Evolutionary conservation across 2,113 vertebrate genomes (phyloP).

Genomic region (Cryptotis parvus): DNA sequence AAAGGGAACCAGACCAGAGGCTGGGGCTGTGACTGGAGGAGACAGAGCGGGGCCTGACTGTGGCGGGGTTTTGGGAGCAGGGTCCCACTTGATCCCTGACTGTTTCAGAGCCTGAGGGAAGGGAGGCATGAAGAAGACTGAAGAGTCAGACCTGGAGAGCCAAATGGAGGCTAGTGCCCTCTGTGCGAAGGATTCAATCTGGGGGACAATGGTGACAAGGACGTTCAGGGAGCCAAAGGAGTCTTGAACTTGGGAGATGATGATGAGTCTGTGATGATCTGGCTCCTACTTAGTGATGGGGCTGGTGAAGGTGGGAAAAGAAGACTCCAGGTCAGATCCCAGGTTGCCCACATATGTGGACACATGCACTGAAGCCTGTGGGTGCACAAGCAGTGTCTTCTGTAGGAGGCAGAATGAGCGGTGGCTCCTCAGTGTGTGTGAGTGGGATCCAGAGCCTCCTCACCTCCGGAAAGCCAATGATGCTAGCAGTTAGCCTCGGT

Average conservation of each 20-base stretch:
- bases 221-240: background rate
- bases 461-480: background rate
- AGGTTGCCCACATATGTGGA: background rate
- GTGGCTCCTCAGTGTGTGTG: background rate
- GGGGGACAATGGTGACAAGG: background rate
- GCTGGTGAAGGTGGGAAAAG: background rate
- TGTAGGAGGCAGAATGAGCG: background rate
- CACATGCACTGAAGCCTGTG: background rate
- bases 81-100: background rate
- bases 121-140: background rate
- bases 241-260: background rate
- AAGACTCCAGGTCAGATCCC: background rate
- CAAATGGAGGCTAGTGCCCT: background rate
- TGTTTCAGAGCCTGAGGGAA: background rate
- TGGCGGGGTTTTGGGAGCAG: background rate
- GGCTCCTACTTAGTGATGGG: background rate
- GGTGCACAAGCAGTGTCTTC: background rate
- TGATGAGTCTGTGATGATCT: background rate
- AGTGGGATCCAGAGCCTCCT: constrained; percentile 13
- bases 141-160: background rate
- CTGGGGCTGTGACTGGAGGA: background rate
- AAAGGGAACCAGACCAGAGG: background rate
- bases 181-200: background rate
- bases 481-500: background rate
- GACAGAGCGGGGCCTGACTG: background rate